Base-by-base conservation (phyloP, 2,888 invertebrate species). In the Rotaria macrura region DNA sequence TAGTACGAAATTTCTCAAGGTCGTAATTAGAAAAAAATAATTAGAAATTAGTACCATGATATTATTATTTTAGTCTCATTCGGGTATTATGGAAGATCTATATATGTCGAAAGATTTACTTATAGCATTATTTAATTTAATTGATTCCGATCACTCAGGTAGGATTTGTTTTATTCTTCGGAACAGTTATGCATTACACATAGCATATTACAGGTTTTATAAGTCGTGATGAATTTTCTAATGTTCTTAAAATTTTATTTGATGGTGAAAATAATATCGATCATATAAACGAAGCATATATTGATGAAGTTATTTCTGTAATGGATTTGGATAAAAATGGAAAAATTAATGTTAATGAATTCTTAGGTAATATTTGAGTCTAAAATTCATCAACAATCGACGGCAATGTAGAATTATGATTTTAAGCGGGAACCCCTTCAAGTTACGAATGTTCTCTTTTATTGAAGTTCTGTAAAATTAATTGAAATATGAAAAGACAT, bases 301-400 rank as follows among this genome's bases (percentile, higher is more conserved):
- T 74, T 40, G 74, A 74, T 40, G 74, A 74, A 74, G 38, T 74
- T 40, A 40, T 9, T 38, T 74, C 74, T 23, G 74, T 40, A 40
- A 74, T 74, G 74, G 74, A 74, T 40, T 74, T 74, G 17, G 74
- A 74, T 74, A 74, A 74, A 74, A 74, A 74, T 40, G 74, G 74
- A 74, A 74, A 74, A 20, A 74, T 74, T 74, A 40, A 74, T 74
- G 20, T 74, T 38, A 74, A 74, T 74, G 74, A 74, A 74, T 74
- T 74, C 40, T 25, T 74, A 10, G 74, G 74, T 74, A 74, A 23
- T 20, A 25, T 47, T 47, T 47, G 47, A 47, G 47, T 47, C 9
- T 47, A 47, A 47, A 47, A 47, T 47, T 47, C 47, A 47, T 47
- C 47, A 6, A 4, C 47, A 47, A 47, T 47, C 47, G 14, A 47